Base-by-base conservation (phyloP, 1,140 invertebrate genomes). In the Vollenhovia emeryi region DNA sequence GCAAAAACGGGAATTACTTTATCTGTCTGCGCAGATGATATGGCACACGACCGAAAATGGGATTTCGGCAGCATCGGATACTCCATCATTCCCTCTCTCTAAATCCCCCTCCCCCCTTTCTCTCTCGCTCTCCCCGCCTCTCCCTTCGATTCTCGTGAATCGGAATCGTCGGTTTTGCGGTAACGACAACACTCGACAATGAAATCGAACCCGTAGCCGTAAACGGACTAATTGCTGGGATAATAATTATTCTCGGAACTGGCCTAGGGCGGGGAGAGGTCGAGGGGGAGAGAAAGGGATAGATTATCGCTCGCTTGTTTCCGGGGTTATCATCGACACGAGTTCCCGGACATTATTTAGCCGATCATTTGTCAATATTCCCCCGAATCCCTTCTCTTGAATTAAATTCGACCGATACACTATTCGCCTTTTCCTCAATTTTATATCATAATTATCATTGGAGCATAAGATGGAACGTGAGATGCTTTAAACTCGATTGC, bases 161-260 rank as follows among this genome's bases (percentile, higher is more conserved):
- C 69, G 50, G 13, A 73, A 73, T 73, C 30, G 69, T 73, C 33
- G 69, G 69, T 73, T 66, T 73, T 73, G 69, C 30, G 69, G 69
- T 73, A 73, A 73, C 69, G 33, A 73, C 69, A 73, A 73, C 69
- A 73, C 50, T 73, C 69, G 13, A 73, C 69, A 73, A 73, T 73
- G 69, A 73, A 73, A 73, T 73, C 69, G 69, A 73, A 73, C 50
- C 50, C n/a, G 30, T 73, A 57, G n/a, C 69, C 50, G 50, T 73
- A 73, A 73, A 73, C 50, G 50, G 69, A 73, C 69, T 73, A 73
- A 73, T 73, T 73, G 69, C 69, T 55, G n/a, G 69, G 69, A 73
- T 73, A 73, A 73, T 73, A 73, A 73, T 73, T 73, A 73, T 55
- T 73, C 69, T 73, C 33, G 50, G 33, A 73, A 40, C 69, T 73